Base-by-base conservation (phyloP, 1,140 invertebrate species). In the Phthorimaea operculella region DNA sequence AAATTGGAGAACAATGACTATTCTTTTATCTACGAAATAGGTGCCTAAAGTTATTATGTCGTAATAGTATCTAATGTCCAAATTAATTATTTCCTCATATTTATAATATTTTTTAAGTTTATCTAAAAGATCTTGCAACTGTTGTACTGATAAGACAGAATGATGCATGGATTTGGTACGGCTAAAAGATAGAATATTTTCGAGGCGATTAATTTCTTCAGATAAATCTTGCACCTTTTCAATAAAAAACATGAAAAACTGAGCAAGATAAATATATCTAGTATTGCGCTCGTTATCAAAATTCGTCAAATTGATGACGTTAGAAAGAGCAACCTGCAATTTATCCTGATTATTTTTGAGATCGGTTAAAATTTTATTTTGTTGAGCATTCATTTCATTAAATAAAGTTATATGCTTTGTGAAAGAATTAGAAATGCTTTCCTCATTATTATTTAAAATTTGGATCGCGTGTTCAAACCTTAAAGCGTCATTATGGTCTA, bases 121-220 rank as follows among this genome's bases (percentile, higher is more conserved):
- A 6, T 9, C 11, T 12, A 53, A 17, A 12, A 53, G 17, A 28
- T 14, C 12, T 21, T 53, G 14, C 15, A 53, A 53, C 11, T 6
- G 15, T 44, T 53, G 17, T 14, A 53, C 11, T 12, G 36, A 44
- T 17, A 53, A 28, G 3, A 53, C 39, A 17, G 52, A 53, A 44
- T 53, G 52, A 28, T 53, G 52, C 36, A 45, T 53, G 18, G 36
- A 44, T 7, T 42, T 44, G 12, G 52, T 45, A 21, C 39, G 52
- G 18, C 34, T 53, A 14, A 53, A 53, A 44, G 52, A 16, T 53
- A 53, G 0, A 11, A 53, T 44, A 53, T 53, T 53, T 53, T 53
- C 52, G 3, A 53, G 28, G 21, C 52, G 44, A 39, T 11, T 16
- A 18, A 53, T 9, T 45, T 53, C 39, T n/a, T 28, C 11, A 36